Evolutionary conservation across 2,888 invertebrate species (phyloP), one percentile per base, ranked within the genome.

Genomic region (Epistrophella euchroma): DNA sequence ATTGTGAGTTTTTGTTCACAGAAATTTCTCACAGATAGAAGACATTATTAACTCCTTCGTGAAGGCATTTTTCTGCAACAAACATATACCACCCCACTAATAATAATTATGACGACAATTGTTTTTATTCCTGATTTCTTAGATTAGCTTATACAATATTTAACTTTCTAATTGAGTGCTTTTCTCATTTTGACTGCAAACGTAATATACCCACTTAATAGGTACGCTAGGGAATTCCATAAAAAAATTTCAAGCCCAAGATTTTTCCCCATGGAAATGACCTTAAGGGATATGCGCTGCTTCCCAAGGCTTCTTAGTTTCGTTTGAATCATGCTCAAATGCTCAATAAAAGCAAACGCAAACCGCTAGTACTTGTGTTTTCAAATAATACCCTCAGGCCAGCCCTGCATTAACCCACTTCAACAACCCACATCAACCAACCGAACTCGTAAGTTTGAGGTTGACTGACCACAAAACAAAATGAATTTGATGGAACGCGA

Each of bases 401-500:
- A 32, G 37, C 52, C 68, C 52, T 52, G 68, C 1, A 25, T 37
- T n/a, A 28, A 43, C 32, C 37, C 40, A n/a, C 17, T 19, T 11
- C 22, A 58, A 37, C 32, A 40, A n/a, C 68, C 45, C 37, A 43
- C 19, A 62, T 32, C 47, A 22, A 22, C 37, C 68, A 64, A 47
- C 32, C 45, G 13, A 52, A 47, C 37, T 64, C 43, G 71, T 32
- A 60, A 73, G 70, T 83, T 78, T 62, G 78, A 52, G 78, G 78
- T 64, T 68, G 62, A 64, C 78, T 64, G 80, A 80, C 84, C 84
- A 68, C 84, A 85, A 73, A 85, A 80, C 85, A 80, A 85, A 85
- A 85, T 80, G 60, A 85, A 85, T 85, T 83, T 80, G 84, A 85
- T 85, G 64, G 75, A 85, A 85, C 71, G 66, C 80, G 55, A 75